Conservation (phyloP, 2,888 invertebrate genomes). For the Pterostichus niger region DNA sequence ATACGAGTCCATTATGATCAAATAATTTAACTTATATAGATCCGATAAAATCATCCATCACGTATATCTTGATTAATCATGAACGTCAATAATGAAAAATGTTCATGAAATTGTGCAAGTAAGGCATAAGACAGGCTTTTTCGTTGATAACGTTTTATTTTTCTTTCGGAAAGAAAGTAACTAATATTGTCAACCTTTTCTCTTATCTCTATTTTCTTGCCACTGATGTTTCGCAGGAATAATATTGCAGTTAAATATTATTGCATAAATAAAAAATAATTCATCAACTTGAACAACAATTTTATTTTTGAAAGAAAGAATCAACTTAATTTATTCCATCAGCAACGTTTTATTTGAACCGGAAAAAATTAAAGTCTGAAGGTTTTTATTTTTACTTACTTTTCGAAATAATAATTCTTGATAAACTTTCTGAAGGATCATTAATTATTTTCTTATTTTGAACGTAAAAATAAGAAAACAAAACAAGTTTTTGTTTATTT, state of each 20-base stretch:
- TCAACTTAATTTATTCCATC: slow-evolving; percentile 30
- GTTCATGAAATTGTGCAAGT: slow-evolving; percentile 28
- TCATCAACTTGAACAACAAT: not conserved
- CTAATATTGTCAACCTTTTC: slow-evolving; percentile 19
- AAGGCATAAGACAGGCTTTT: not conserved
- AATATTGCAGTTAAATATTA: slow-evolving; percentile 4
- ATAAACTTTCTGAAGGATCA: slow-evolving; percentile 46
- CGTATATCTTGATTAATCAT: slow-evolving; percentile 54
- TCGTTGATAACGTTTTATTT: slow-evolving; percentile 14
- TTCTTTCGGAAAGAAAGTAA: slow-evolving; percentile 33
- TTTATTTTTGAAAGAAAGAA: not conserved
- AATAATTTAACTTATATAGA: slow-evolving; percentile 57
- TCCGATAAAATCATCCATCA: slow-evolving; percentile 60
- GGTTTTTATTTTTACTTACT: slow-evolving; percentile 37
- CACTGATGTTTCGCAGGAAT: not conserved
- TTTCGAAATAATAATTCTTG: slow-evolving; percentile 40
- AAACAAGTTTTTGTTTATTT: not conserved
- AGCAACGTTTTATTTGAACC: not conserved
- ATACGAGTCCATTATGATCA: slow-evolving; percentile 56
- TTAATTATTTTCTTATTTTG: slow-evolving; percentile 43
- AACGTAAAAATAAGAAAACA: not conserved
- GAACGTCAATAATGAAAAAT: slow-evolving; percentile 50
- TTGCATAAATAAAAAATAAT: not conserved
- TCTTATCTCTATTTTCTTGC: slow-evolving; percentile 7
- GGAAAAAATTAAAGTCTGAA: slow-evolving; percentile 31